Conservation (phyloP, 2,113 vertebrate species). For the Donacobius atricapilla region DNA sequence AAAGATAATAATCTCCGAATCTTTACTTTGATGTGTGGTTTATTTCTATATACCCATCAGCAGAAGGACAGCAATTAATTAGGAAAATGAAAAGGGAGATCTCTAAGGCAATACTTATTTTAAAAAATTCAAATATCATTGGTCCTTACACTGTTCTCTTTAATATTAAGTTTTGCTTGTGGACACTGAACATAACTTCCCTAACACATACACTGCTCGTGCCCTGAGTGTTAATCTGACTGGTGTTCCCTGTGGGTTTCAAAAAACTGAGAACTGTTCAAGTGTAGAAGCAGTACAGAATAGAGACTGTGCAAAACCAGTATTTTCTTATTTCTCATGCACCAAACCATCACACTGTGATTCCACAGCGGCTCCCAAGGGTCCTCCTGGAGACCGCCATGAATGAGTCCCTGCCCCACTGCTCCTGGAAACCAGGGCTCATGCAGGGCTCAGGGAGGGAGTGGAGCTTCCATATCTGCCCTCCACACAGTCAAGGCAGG, state of each 20-base stretch:
- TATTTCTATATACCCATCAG: conserved; percentile 1
- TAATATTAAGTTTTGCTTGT: background rate
- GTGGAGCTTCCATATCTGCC: background rate
- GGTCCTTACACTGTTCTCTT: background rate
- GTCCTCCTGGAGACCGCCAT: background rate
- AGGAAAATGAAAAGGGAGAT: background rate
- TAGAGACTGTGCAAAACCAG: background rate
- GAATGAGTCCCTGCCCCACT: background rate
- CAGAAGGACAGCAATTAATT: background rate
- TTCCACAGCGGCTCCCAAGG: background rate
- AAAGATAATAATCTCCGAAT: background rate
- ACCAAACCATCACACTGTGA: background rate
- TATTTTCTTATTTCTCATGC: background rate
- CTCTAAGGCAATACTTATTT: background rate
- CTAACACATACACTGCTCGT: background rate
- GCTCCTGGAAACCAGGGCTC: background rate
- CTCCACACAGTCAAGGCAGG: background rate
- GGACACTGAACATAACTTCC: background rate
- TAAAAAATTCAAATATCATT: conserved; percentile 14
- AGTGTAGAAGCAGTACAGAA: background rate
- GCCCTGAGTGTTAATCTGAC: background rate
- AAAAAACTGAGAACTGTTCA: background rate
- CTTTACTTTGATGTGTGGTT: background rate
- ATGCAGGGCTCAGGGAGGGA: accelerated
- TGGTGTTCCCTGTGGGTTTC: background rate